phyloP scores from a whole-genome alignment of 2,888 invertebrate species.

The Heliconius ethilla region DNA sequence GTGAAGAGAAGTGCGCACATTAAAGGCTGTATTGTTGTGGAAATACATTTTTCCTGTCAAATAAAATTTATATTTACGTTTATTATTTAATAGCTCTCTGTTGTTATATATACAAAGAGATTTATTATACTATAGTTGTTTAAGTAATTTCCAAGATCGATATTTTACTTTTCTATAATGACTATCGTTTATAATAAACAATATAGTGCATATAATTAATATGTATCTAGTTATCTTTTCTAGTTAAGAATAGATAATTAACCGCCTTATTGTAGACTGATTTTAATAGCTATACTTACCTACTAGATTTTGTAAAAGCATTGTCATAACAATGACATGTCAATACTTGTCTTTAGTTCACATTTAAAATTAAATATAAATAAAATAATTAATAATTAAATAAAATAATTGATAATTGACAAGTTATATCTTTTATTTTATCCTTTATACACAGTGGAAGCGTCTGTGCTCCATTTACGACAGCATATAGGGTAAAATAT shows the following conservation, averaged over 20 bases:
- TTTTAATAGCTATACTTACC: neutral
- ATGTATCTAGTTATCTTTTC: neutral
- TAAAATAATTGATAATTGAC: neutral
- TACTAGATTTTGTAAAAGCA: neutral
- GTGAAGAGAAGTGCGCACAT: neutral
- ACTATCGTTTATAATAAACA: neutral
- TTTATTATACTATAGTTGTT: no score
- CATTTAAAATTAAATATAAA: conserved; percentile 3
- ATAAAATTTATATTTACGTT: neutral
- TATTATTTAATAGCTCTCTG: neutral
- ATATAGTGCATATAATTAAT: neutral
- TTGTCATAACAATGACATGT: neutral
- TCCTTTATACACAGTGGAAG: neutral
- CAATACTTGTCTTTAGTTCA: neutral
- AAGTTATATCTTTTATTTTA: neutral
- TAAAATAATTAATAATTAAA: neutral
- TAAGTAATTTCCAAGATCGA: neutral
- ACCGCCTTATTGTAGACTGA: conserved; percentile 13
- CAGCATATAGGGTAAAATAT: no score
- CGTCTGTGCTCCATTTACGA: no score
- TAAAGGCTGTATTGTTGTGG: neutral
- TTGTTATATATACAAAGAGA: neutral
- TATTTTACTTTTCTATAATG: neutral
- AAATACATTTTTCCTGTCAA: neutral
- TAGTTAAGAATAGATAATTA: neutral